Evolutionary conservation across 2,888 invertebrate genomes (phyloP), one percentile per base, ranked within the genome.

Genomic region (Caenorhabditis sp.): DNA sequence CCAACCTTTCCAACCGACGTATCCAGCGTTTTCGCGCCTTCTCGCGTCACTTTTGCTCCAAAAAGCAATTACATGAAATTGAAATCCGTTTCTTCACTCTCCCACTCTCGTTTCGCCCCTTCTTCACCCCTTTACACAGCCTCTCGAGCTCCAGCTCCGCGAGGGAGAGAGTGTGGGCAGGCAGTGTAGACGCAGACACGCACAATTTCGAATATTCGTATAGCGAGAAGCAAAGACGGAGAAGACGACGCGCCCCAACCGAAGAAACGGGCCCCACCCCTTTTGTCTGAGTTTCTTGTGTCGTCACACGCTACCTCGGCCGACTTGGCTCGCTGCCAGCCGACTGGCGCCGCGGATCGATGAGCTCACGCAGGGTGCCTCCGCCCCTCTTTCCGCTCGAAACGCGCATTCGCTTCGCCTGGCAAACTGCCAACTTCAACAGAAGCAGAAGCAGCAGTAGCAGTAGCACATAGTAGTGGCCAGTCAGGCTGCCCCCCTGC

Each of bases 41-140:
- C 43, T 15, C 45, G 63, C 65, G 66, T 66, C 66, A 66, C 58
- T 66, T 58, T 58, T 66, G 66, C 68, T 68, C 58, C 56, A 59
- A 59, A 68, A 68, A 68, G 68, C 68, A 68, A 68, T 68, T 68
- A 68, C 68, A 52, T 58, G 68, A 68, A 68, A 68, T 68, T 68
- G 68, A 68, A 68, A 63, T 59, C 55, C 43, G 63, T 48, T 46
- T 56, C 53, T 56, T n/a, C n/a, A n/a, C n/a, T n/a, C 30, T n/a
- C 26, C n/a, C 39, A 58, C 30, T 46, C 26, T 35, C 52, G 37
- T 43, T 52, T 53, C 43, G 2, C 45, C n/a, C n/a, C n/a, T n/a
- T 37, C 13, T 26, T 13, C 24, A 24, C 26, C 15, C 20, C 43
- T 35, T 58, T 27, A 30, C 43, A 32, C 53, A 32, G 15, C 17